These are phyloP conservation scores for Kryphioiulus occultus DNA, from an alignment of 2,888 invertebrate species.

Conservation along the genomic window DNA sequence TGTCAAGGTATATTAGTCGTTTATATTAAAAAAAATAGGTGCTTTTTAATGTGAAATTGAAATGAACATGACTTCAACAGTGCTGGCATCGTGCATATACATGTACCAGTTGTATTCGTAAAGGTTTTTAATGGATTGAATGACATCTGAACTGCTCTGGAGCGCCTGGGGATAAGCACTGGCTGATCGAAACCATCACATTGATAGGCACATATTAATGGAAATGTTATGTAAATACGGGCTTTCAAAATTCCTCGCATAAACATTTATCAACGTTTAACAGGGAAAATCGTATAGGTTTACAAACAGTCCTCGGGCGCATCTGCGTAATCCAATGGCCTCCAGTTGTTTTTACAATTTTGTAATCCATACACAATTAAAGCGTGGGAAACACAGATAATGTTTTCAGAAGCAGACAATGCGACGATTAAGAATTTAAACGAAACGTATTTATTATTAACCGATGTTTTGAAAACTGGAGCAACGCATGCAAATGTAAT, in stretches of 20 bases:
- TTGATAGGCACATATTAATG: not conserved
- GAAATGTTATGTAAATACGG: conserved; percentile 16
- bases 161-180: not conserved
- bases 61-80: too few species aligned
- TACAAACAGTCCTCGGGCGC: not conserved
- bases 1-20: too few species aligned
- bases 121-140: conserved; percentile 15
- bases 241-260: not conserved
- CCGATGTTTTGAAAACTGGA: not conserved
- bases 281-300: not conserved
- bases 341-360: not conserved
- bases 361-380: not conserved
- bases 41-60: too few species aligned
- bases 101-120: not conserved
- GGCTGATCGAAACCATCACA: not conserved
- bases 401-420: not conserved
- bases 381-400: not conserved
- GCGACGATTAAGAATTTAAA: not conserved
- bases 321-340: not conserved
- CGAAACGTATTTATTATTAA: not conserved
- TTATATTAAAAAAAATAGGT: too few species aligned
- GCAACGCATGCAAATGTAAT: not conserved
- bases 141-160: not conserved
- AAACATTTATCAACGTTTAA: not conserved
- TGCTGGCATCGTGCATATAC: too few species aligned